phyloP scores from a whole-genome alignment of 2,888 invertebrate genomes.

The Drosophila infuscata region DNA sequence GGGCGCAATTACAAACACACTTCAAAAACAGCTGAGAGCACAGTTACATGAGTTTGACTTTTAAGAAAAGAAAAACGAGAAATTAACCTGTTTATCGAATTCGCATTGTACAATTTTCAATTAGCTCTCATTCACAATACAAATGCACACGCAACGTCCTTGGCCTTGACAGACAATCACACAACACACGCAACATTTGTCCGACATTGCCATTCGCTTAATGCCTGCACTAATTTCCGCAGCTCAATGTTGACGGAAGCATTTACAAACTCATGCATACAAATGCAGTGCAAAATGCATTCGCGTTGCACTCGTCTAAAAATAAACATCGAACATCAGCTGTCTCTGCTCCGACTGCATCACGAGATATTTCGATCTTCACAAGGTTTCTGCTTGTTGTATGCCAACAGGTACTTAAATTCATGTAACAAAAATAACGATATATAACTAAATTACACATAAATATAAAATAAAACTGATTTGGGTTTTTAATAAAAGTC shows the following conservation, averaged over 20 bases:
- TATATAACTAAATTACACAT: not conserved
- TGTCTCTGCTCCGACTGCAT: constrained; percentile 22
- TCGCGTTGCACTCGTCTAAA: constrained; percentile 32
- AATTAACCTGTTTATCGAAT: constrained; percentile 21
- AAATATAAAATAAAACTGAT: not conserved
- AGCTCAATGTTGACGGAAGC: constrained; percentile 67
- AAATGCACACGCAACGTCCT: constrained; percentile 59
- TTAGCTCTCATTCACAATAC: constrained; percentile 15
- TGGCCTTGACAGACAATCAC: constrained; percentile 58
- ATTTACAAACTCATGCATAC: constrained; percentile 32
- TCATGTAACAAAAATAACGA: not conserved
- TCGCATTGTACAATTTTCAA: not conserved
- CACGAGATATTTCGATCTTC: constrained; percentile 38
- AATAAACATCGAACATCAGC: constrained; percentile 31
- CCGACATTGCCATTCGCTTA: constrained; percentile 8
- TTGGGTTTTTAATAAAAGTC: not conserved
- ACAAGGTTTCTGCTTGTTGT: not conserved
- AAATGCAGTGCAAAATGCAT: constrained; percentile 15
- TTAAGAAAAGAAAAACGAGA: constrained; percentile 10
- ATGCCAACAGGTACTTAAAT: not conserved
- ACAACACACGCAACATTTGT: constrained; percentile 26
- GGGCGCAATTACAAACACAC: not conserved
- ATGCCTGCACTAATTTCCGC: constrained; percentile 73
- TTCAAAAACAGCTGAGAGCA: constrained; percentile 24
- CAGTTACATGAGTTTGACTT: constrained; percentile 39